Base-by-base conservation (phyloP, 1,140 invertebrate genomes). In the Sinonovacula constricta region DNA sequence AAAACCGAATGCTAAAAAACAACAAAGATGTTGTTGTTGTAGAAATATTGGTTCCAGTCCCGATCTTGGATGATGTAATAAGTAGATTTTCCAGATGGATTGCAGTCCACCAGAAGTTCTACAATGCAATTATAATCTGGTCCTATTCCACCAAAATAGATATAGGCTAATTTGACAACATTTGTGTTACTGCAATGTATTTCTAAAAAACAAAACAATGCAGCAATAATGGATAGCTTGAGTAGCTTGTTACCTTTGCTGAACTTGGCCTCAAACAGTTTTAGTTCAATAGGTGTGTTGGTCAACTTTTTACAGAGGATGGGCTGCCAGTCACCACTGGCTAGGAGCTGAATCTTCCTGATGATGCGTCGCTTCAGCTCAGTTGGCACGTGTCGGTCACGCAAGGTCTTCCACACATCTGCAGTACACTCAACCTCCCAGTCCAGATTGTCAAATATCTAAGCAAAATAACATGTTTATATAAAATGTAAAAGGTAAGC, bases 381-480 rank as follows among this genome's bases (percentile, higher is more conserved):
- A 0, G 72, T 34, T 3, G 80, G 51, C 7, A 89, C 70, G 28
- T 83, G 72, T 62, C 85, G 83, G 54, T 86, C 74, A 18, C 71
- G 56, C 24, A 87, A 72, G 12, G 78, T 79, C 60, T 82, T 86
- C 85, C 85, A 86, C 15, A 87, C 87, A 36, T 87, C 82, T 54
- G 81, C 75, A 18, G 88, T 90, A 72, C 88, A 90, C 62, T 89
- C 88, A n/a, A 90, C 83, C 51, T 90, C 88, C 88, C 88, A 90
- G 28, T 81, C 83, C 45, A 88, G 69, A 63, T 85, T 85, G 24
- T 88, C 87, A 84, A 88, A 87, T 3, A 80, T 63, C 51, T 81
- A 70, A n/a, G 54, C 36, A 75, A 71, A 18, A 34, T 15, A 68
- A 36, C 24, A 4, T n/a, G n/a, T n/a, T n/a, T n/a, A n/a, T n/a